Base-by-base conservation (phyloP, 2,797 vertebrate species). In the Limnodromus scolopaceus region DNA sequence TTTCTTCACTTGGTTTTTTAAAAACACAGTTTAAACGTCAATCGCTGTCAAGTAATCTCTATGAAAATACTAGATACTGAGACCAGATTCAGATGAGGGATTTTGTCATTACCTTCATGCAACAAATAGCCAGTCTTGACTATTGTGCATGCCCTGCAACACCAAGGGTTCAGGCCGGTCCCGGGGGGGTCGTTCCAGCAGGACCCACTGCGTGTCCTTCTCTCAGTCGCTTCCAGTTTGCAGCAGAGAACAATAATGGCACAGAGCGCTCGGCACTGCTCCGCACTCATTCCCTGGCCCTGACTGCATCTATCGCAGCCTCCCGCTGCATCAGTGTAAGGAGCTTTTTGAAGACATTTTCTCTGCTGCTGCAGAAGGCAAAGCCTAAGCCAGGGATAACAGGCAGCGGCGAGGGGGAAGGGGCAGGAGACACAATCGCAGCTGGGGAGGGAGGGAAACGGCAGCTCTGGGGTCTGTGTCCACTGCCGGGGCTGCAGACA, bases 191-290 rank as follows among this genome's bases (percentile, higher is more conserved):
- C 1, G 1, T 69, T 93, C 16, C 92, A 83, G 76, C 78, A 63
- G 89, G 84, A 71, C 60, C 28, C 10, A 22, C 79, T 69, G 64
- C 5, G 9, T 60, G 48, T 57, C 79, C 92, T 70, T 32, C 87
- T 60, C 79, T 72, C 25, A 0, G 74, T 41, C 15, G 66, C 84
- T 91, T 92, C 87, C 95, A 93, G 92, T 68, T 49, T 34, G 92
- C 95, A 91, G 93, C 78, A 65, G 88, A 96, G 94, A 97, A 96
- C 96, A 94, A 91, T 91, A 18, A 93, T 92, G 96, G 94, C 96
- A 92, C 93, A 70, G 93, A 69, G 15, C 72, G 85, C 92, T 76
- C 38, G 49, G 93, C 69, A 24, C 49, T 6, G 87, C 91, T 79
- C 65, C 0, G 57, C 19, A 0, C 92, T 71, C 76, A 4, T 45